Base-by-base conservation (phyloP, 2,113 vertebrate species). In the Laticauda laticaudata region DNA sequence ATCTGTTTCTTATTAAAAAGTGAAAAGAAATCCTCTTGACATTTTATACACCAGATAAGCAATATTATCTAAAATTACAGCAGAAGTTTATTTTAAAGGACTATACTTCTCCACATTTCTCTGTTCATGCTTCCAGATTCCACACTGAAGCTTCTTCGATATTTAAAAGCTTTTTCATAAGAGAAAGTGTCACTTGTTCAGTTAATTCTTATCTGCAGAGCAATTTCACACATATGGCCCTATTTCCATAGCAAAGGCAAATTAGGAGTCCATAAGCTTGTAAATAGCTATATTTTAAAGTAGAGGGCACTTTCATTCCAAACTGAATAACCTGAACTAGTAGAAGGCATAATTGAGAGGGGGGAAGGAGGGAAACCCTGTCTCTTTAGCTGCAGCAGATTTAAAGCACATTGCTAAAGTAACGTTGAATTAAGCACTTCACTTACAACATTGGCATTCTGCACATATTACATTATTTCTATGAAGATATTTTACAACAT, bases 401-500 rank as follows among this genome's bases (percentile, higher is more conserved):
- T 69, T 92, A 94, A 96, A 97, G 95, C 93, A 95, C 92, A 94
- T 87, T 94, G 91, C 95, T 96, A 91, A 95, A 96, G 91, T 59
- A 94, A 2, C 45, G 95, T 94, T 94, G 96, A 95, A n/a, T 94
- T 89, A 95, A 93, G 94, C 43, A 96, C 94, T 96, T 96, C 94
- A 96, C 95, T 90, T 96, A 92, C 54, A 15, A 96, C 15, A 57
- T 51, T 94, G 94, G 94, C 96, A 96, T 96, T 97, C 97, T 95
- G 95, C 53, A 96, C 96, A 94, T 95, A 93, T 95, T 95, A 96
- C 95, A 95, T 94, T 96, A 94, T 89, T 95, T 92, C 94, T 88
- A 81, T 54, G 96, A 97, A 96, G 88, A 85, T 91, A 94, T 93
- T 96, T 95, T 96, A 96, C 95, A 97, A 94, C 91, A 95, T 95